Percentiles rank a stretch among this genome's conserved stretches.
phyloP scores from a whole-genome alignment of 2,797 vertebrate species.

The Nyctibius grandis region DNA sequence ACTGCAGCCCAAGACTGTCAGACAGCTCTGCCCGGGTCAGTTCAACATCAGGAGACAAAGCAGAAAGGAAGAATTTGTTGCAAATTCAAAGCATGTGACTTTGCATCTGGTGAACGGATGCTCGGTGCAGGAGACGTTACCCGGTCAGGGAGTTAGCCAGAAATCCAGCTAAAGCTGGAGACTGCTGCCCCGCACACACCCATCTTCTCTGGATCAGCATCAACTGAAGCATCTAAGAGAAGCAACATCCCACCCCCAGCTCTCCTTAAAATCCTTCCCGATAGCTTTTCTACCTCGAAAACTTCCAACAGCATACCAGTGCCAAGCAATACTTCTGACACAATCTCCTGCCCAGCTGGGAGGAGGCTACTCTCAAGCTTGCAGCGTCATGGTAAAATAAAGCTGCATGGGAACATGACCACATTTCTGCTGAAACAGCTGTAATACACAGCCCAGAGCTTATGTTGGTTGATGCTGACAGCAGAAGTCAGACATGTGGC shows the following conservation, averaged over 20 bases:
- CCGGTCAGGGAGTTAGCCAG: background rate
- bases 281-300: background rate
- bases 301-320: background rate
- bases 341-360: background rate
- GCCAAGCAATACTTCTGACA: background rate
- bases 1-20: background rate
- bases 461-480: background rate
- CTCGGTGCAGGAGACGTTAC: accelerated
- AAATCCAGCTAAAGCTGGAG: background rate
- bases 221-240: background rate
- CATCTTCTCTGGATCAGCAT: background rate
- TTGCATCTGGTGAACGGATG: too few species aligned
- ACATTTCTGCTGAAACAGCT: accelerated
- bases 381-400: accelerated
- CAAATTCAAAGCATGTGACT: background rate
- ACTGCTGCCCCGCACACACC: background rate
- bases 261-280: background rate
- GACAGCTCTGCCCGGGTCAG: background rate
- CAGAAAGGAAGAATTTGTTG: background rate
- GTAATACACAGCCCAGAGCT: background rate
- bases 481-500: background rate
- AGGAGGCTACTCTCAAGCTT: background rate
- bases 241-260: background rate
- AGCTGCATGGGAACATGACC: background rate
- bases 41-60: background rate